Percentiles rank a stretch among this genome's conserved stretches.
phyloP scores from a whole-genome alignment of 2,888 invertebrate genomes.

The Lepidochrysops patricia region DNA sequence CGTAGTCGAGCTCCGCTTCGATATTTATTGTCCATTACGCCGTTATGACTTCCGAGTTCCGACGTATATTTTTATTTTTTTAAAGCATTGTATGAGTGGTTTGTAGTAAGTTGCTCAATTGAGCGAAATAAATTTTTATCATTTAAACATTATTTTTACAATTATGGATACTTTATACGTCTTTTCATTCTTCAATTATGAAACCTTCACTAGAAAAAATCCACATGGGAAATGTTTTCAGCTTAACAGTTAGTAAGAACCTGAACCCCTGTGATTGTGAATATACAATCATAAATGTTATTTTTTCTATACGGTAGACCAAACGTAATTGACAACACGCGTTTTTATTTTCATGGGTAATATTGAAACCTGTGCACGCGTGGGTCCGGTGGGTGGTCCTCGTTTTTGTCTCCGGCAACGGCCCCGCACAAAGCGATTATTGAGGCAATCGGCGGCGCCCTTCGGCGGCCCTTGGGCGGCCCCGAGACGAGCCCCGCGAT shows the following conservation, averaged over 20 bases:
- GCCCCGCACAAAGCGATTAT: constrained; percentile 58
- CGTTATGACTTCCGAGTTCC: background rate
- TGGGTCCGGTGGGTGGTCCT: constrained; percentile 21
- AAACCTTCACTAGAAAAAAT: background rate
- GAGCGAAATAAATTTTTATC: no score
- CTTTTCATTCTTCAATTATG: no score
- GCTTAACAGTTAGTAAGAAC: background rate
- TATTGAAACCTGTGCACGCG: constrained; percentile 14
- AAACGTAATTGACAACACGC: background rate
- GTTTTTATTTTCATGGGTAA: constrained; percentile 7
- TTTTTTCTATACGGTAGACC: background rate
- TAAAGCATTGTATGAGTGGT: background rate
- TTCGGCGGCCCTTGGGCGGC: constrained; percentile 30
- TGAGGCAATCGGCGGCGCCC: constrained; percentile 55
- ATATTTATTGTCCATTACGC: constrained; percentile 7
- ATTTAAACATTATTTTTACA: background rate
- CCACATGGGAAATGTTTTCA: background rate
- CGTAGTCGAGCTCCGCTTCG: background rate
- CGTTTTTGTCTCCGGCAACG: constrained; percentile 24
- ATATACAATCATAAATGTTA: background rate
- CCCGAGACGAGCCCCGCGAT: constrained; percentile 55
- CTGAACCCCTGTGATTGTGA: background rate
- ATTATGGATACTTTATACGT: no score
- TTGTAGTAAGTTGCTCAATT: background rate
- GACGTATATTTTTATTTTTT: background rate